Conservation (phyloP, 2,797 vertebrate genomes). For the Chiloscyllium punctatum region DNA sequence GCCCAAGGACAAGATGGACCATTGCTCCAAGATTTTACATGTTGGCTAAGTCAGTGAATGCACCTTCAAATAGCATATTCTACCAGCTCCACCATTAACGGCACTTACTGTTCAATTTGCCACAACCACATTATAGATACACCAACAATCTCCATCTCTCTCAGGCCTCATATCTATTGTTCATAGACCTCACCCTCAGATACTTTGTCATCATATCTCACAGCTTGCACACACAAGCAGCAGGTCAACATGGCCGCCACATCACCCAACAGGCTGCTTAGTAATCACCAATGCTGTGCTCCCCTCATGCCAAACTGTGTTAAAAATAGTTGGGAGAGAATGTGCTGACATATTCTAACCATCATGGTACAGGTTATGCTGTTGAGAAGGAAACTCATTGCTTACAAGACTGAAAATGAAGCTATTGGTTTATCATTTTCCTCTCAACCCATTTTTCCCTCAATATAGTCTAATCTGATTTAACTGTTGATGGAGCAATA, state of each 20-base stretch:
- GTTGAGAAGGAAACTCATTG: neutral
- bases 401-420: neutral
- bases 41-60: neutral
- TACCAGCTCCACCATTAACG: neutral
- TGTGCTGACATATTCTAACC: too few species aligned
- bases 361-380: too few species aligned
- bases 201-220: neutral
- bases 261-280: neutral
- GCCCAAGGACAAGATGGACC: neutral
- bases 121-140: neutral
- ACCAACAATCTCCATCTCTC: neutral
- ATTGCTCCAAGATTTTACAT: neutral
- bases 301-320: neutral
- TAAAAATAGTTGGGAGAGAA: neutral
- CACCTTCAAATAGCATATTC: neutral
- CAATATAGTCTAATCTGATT: neutral
- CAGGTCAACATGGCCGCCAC: neutral
- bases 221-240: neutral
- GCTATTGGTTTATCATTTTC: neutral
- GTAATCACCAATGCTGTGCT: neutral
- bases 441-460: neutral
- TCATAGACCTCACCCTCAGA: neutral
- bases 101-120: neutral
- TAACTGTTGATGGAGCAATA: neutral
- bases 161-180: neutral